Base-by-base conservation (phyloP, 2,113 vertebrate genomes). In the Larimichthys crocea region DNA sequence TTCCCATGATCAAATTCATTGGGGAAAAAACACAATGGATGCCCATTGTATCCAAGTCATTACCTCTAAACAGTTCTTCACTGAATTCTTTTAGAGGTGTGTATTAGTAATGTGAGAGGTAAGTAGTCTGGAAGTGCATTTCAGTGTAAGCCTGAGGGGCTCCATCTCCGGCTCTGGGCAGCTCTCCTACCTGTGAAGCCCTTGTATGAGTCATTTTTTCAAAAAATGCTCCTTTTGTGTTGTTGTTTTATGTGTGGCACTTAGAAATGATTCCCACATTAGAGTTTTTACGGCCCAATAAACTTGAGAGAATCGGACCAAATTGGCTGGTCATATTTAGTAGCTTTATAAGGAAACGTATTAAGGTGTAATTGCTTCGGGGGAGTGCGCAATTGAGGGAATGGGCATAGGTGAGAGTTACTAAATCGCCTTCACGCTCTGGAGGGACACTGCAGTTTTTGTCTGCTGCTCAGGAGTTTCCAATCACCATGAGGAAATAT, bases 331-430 rank as follows among this genome's bases (percentile, higher is more conserved):
- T 83, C 90, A 87, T 92, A 90, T 91, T 94, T 93, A 91, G 92
- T 80, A 91, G 81, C 91, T 93, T 95, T 92, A 94, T 94, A 89
- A 90, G 93, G 89, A 94, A 94, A 90, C 82, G 1, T 88, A 93
- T 94, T 92, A 94, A 86, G 92, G 91, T 89, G 74, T 89, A 92
- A 94, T 91, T 92, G 89, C 87, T 92, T 86, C 55, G 46, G 82
- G 88, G 80, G 69, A 75, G 73, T 79, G 59, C 3, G 78, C 83
- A 71, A 79, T 40, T 68, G 75, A 89, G 76, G 61, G 46, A 90
- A 65, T 52, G 83, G 75, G 83, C 82, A 83, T 80, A 91, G 92
- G 93, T 93, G 71, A 91, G 85, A 73, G 84, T 77, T 83, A 87
- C 66, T 84, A 87, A 89, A 91, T 62, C 26, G 46, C 61, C 62